These are phyloP conservation scores for Drosophila vallismaia DNA, from an alignment of 2,888 invertebrate species.

Conservation along the genomic window DNA sequence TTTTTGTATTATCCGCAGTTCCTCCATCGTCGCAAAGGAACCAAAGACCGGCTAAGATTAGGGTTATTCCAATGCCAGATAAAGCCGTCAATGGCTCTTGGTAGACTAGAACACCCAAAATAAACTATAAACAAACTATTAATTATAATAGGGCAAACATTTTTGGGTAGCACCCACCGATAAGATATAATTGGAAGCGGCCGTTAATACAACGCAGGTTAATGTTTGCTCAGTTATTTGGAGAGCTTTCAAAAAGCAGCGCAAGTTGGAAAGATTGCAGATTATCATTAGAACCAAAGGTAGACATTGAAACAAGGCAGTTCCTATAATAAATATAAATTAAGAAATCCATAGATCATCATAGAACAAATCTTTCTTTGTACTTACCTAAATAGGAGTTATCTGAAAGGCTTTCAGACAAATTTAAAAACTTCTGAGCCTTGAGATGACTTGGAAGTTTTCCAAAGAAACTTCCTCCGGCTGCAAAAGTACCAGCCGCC, in stretches of 20 bases:
- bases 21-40: slow-evolving; percentile 85
- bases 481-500: slow-evolving; percentile 85
- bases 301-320: slow-evolving; percentile 76
- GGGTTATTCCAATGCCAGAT: slow-evolving; percentile 89
- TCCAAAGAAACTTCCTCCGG: slow-evolving; percentile 86
- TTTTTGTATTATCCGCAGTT: not conserved
- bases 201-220: slow-evolving; percentile 86
- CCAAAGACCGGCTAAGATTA: slow-evolving; percentile 89
- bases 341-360: no score
- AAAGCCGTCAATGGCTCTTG: slow-evolving; percentile 87
- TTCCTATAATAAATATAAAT: slow-evolving; percentile 49
- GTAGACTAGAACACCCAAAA: slow-evolving; percentile 89
- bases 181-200: slow-evolving; percentile 86
- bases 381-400: slow-evolving; percentile 33
- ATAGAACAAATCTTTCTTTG: no score
- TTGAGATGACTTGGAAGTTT: slow-evolving; percentile 84
- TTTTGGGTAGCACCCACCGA: slow-evolving; percentile 83
- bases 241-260: slow-evolving; percentile 86
- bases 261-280: slow-evolving; percentile 86
- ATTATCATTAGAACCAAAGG: slow-evolving; percentile 85
- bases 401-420: not conserved
- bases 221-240: slow-evolving; percentile 85
- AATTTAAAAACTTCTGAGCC: slow-evolving; percentile 45
- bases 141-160: not conserved
- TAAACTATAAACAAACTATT: slow-evolving; percentile 85